These are phyloP conservation scores for Odobenus rosmarus DNA, from an alignment of 2,113 vertebrate species.

Conservation along the genomic window DNA sequence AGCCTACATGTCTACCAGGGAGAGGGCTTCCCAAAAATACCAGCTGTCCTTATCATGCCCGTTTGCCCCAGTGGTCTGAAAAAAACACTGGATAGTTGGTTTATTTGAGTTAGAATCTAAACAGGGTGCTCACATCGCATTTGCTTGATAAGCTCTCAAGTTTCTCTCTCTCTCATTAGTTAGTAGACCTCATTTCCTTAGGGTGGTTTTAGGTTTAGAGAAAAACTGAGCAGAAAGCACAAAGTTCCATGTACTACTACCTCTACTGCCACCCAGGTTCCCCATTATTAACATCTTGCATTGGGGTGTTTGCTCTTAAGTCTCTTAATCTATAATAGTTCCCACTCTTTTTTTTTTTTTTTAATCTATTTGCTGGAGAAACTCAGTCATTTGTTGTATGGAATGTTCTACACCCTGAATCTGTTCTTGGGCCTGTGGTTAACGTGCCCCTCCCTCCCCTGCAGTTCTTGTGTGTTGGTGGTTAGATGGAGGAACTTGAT, in stretches of 20 bases:
- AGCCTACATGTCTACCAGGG: background rate
- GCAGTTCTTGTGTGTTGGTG: background rate
- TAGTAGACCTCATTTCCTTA: background rate
- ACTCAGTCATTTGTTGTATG: background rate
- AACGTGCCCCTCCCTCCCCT: background rate
- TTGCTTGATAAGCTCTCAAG: background rate
- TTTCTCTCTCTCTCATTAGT: background rate
- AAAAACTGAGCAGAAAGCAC: background rate
- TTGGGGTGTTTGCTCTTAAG: background rate
- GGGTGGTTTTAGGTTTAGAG: background rate
- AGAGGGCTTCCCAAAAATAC: background rate
- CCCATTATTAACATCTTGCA: fast-evolving
- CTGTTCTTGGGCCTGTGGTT: background rate
- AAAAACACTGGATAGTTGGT: background rate
- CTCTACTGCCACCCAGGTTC: background rate
- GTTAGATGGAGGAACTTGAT: slow-evolving; percentile 55
- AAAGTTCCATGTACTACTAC: background rate
- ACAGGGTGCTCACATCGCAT: background rate
- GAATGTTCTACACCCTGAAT: background rate
- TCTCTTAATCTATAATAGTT: background rate
- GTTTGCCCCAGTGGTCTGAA: background rate
- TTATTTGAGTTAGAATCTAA: background rate
- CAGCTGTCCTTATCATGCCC: background rate
- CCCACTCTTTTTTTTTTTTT: background rate
- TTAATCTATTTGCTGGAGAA: background rate